Evolutionary conservation across 2,113 vertebrate species (phyloP), one percentile per base, ranked within the genome.

Genomic region (Catharus minimus): DNA sequence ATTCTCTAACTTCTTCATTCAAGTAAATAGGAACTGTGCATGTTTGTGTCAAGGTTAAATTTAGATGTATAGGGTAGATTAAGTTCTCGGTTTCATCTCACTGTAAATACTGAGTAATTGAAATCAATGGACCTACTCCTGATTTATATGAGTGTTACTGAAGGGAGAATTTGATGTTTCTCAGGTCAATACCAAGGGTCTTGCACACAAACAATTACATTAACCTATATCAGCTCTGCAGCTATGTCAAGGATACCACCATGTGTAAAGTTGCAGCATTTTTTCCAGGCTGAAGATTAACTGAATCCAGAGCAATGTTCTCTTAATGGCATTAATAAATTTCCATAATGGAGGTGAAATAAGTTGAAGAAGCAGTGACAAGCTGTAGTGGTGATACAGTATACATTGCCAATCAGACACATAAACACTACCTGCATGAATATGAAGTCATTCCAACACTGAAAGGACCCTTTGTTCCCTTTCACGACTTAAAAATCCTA

Each of bases 71-170:
- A 61, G 44, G 27, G 6, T 15, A 86, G 86, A 90, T 64, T 56
- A 77, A 23, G 38, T 33, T 95, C 43, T 89, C 32, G 20, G 23
- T 68, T 92, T 75, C 41, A 78, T 79, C 32, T 61, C 49, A 81
- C 46, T 67, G 61, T 86, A 88, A 86, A 94, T 78, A 65, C 27
- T 24, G 23, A 90, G 46, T 72, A 92, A 94, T 13, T 88, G 41
- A 93, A 93, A 92, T 88, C 82, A 82, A 65, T 90, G 33, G 43
- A 61, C 44, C 65, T 84, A 57, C 18, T 90, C 49, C 55, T 84
- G 50, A 86, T 90, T 90, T 92, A 68, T 61, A 82, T 0, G 1
- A 75, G 39, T n/a, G 33, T 57, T 83, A 84, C 30, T 64, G 66
- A 88, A 82, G 46, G 26, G 21, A 93, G 53, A 93, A 86, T 81